phyloP scores from a whole-genome alignment of 37 sponge, comb jelly and placozoan species.

The Aphrocallistes beatrix region DNA sequence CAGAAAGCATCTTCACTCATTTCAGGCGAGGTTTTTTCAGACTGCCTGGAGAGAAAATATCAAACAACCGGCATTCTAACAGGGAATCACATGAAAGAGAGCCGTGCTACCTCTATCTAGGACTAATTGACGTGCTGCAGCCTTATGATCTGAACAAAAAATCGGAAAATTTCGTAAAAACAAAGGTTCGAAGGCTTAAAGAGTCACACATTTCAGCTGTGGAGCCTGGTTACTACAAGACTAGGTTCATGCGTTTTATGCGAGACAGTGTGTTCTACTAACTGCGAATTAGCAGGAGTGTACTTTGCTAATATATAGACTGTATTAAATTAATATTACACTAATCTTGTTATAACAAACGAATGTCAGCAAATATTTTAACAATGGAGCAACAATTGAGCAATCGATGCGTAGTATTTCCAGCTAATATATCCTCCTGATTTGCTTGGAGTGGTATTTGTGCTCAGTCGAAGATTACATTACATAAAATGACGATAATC shows the following conservation, averaged over 20 bases:
- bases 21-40: not conserved
- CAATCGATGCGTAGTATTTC: too few relatives aligned
- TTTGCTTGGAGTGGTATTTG: too few relatives aligned
- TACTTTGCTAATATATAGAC: not conserved
- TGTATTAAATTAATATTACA: not conserved
- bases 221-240: conserved; percentile 15
- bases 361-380: not conserved
- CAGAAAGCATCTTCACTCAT: not conserved
- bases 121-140: conserved; percentile 80
- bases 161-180: conserved; percentile 52
- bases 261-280: not conserved
- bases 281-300: not conserved
- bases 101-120: conserved; percentile 41
- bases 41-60: not conserved
- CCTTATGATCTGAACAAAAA: conserved; percentile 61
- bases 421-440: too few relatives aligned
- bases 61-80: not conserved
- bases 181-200: conserved; percentile 38
- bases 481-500: too few relatives aligned
- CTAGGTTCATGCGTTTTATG: not conserved
- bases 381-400: too few relatives aligned
- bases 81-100: not conserved
- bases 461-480: too few relatives aligned
- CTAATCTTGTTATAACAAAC: not conserved
- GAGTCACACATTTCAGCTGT: conserved; percentile 49